Evolutionary conservation across 2,113 vertebrate species (phyloP).

Genomic region (Ctenomys sociabilis): DNA sequence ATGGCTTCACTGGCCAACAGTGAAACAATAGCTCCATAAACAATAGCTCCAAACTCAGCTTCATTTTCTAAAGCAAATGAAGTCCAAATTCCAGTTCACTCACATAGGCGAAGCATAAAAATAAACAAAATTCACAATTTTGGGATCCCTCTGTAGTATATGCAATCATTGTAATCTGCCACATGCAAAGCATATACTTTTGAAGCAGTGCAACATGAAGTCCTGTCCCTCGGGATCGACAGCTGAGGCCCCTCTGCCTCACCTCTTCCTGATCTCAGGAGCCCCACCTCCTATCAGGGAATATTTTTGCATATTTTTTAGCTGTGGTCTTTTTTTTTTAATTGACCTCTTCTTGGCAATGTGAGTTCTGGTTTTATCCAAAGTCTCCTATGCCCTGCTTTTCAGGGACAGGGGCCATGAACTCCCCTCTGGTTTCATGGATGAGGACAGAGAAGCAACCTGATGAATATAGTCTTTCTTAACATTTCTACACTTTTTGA

Average conservation of each 20-base stretch:
- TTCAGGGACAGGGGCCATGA: background rate
- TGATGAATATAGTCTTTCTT: background rate
- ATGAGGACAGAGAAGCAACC: background rate
- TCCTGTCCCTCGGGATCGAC: background rate
- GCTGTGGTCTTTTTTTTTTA: background rate
- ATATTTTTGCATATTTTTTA: background rate
- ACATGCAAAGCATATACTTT: fast-evolving
- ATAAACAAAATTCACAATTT: background rate
- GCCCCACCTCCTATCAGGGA: background rate
- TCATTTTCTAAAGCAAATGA: too few relatives aligned
- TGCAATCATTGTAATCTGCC: background rate
- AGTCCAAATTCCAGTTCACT: background rate
- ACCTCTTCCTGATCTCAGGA: background rate
- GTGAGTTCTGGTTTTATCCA: background rate
- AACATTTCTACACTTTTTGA: background rate
- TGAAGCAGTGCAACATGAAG: background rate
- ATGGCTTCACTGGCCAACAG: constrained; percentile 51
- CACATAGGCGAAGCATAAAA: background rate
- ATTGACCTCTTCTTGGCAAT: background rate
- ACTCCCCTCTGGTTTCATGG: background rate
- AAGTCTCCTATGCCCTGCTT: background rate
- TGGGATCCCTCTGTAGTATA: background rate
- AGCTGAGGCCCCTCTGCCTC: background rate
- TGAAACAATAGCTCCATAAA: constrained; percentile 20
- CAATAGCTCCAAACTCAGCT: background rate